Evolutionary conservation across 2,888 invertebrate genomes (phyloP).

Genomic region (Pristionchus japonicus): DNA sequence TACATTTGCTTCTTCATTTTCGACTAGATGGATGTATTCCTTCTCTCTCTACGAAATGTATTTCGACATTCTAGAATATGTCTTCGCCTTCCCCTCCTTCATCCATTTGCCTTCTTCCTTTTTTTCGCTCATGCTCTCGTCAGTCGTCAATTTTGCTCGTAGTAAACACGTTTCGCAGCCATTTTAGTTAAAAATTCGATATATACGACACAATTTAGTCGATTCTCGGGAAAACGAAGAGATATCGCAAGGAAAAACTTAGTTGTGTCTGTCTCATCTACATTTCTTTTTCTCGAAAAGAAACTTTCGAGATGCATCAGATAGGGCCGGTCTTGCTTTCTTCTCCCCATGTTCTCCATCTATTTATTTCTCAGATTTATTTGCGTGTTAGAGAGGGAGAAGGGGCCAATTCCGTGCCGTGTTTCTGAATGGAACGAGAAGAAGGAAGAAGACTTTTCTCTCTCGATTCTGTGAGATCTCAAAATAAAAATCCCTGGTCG

Average conservation of each 20-base stretch:
- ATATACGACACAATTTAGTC: slow-evolving; percentile 7
- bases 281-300: neutral
- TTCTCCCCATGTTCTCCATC: neutral
- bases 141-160: slow-evolving; percentile 39
- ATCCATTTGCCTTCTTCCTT: slow-evolving; percentile 18
- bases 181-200: slow-evolving; percentile 36
- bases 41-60: neutral
- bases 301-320: neutral
- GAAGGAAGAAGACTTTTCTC: neutral
- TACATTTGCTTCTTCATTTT: neutral
- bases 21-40: neutral
- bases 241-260: neutral
- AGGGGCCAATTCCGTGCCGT: slow-evolving; percentile 36
- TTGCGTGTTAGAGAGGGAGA: slow-evolving; percentile 36
- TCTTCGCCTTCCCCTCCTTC: neutral
- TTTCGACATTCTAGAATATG: slow-evolving; percentile 27
- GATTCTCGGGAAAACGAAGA: neutral
- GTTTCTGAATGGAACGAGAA: slow-evolving; percentile 38
- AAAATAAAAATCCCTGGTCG: neutral
- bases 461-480: neutral
- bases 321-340: neutral
- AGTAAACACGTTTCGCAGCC: slow-evolving; percentile 36
- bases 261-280: neutral
- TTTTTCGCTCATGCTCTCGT: neutral
- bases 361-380: slow-evolving; percentile 42